Base-by-base conservation (phyloP, 2,888 invertebrate species). In the Lutraria lutraria region DNA sequence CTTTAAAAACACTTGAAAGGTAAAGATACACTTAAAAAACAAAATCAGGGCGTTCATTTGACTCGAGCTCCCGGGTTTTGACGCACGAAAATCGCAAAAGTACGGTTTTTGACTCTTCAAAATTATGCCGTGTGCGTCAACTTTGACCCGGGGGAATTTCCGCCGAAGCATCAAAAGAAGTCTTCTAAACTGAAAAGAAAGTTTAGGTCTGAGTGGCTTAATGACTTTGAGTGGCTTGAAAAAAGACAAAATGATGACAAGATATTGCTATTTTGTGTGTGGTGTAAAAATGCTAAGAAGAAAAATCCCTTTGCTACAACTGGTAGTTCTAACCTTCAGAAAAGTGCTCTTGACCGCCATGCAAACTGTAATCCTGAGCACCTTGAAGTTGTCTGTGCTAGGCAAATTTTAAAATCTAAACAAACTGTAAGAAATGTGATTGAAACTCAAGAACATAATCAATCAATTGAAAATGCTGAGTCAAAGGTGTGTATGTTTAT, bases 301-400 rank as follows among this genome's bases (percentile, higher is more conserved):
- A 84, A 84, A 43, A 88, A 88, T 54, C 81, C 81, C 34, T 88
- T 84, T 68, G 84, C 31, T 6, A 85, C 84, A 19, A 31, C 56
- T 31, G 84, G 88, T 31, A 88, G 88, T 54, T 21, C 25, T 29
- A 88, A 88, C 21, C 68, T 88, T 29, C 88, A 88, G 54, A 56
- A 88, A 31, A 88, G 85, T 88, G 88, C 88, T 6, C 63, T 88
- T 79, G 84, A 84, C 54, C n/a, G 68, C 4, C 84, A 88, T 72
- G 52, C 25, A 53, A 88, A 84, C 10, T 81, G 31, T 10, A 85
- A 84, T 21, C 88, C 88, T 16, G 84, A 85, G 0, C 84, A 88
- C 53, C 34, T 88, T 0, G 53, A 84, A 34, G n/a, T 88, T 12
- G 29, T 60, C 21, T 34, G 81, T 56, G 88, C 81, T 81, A 68